These are phyloP conservation scores for Musca vetustissima DNA, from an alignment of 1,140 invertebrate species.

Conservation along the genomic window DNA sequence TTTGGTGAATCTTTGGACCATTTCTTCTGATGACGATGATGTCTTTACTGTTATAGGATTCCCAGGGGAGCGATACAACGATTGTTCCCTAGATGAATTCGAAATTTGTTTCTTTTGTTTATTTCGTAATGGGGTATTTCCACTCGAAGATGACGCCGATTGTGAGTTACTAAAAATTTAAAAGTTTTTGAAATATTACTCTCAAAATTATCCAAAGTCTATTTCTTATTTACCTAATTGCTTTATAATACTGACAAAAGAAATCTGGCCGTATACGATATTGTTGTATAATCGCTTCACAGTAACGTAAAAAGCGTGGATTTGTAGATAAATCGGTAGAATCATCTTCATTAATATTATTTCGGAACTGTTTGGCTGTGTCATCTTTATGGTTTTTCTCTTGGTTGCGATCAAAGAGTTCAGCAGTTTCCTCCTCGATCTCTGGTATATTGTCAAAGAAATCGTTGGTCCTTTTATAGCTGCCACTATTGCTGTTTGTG, in stretches of 20 bases:
- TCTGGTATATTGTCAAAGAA: conserved; percentile 54
- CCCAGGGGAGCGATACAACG: no score
- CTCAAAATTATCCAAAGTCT: no score
- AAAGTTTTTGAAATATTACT: not conserved
- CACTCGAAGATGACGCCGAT: not conserved
- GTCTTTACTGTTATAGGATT: not conserved
- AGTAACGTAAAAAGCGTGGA: conserved; percentile 61
- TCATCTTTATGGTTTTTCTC: conserved; percentile 23
- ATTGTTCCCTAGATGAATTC: no score
- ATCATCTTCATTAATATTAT: not conserved
- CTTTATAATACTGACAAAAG: conserved; percentile 61
- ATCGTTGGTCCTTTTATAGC: conserved; percentile 42
- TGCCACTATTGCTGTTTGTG: not conserved
- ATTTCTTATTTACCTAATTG: conserved; percentile 45
- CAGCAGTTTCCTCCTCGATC: conserved; percentile 34
- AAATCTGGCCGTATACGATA: conserved; percentile 67
- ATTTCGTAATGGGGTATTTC: not conserved
- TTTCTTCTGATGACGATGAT: conserved; percentile 5
- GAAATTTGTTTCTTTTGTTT: not conserved
- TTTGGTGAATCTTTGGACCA: conserved; percentile 46
- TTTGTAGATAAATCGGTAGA: conserved; percentile 46
- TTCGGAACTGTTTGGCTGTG: conserved; percentile 28
- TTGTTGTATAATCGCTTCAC: conserved; percentile 65
- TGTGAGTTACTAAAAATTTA: conserved; percentile 1
- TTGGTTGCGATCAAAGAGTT: not conserved